phyloP scores from a whole-genome alignment of 2,797 vertebrate genomes.

The Cichlasoma orientale region DNA sequence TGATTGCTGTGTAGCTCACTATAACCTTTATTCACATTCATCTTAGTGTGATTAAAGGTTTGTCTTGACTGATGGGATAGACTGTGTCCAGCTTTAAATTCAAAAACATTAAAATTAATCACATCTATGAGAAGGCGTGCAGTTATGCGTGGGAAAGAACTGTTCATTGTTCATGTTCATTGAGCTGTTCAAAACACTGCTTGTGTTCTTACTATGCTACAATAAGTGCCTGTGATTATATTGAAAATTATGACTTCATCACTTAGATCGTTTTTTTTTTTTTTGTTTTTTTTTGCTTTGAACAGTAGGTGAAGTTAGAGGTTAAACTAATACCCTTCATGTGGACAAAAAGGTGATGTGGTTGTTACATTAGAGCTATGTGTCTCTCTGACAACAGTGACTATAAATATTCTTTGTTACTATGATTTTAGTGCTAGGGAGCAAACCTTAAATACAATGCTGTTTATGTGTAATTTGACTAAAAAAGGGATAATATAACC shows the following conservation, averaged over 20 bases:
- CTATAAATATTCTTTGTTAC: background rate
- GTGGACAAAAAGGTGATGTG: background rate
- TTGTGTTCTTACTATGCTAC: background rate
- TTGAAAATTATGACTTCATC: background rate
- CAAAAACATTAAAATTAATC: background rate
- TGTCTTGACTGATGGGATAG: background rate
- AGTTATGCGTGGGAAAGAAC: background rate
- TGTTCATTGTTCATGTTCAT: background rate
- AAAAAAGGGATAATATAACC: background rate
- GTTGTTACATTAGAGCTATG: background rate
- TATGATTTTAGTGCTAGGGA: background rate
- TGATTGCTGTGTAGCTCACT: conserved; percentile 21
- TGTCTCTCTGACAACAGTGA: background rate
- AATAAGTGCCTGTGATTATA: background rate
- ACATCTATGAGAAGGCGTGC: background rate
- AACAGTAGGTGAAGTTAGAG: background rate
- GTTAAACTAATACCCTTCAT: background rate
- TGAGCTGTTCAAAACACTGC: background rate
- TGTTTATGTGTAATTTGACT: background rate
- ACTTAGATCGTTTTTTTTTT: background rate
- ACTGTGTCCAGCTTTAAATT: background rate
- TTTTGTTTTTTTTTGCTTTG: background rate
- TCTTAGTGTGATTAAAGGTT: background rate
- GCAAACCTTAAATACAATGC: background rate
- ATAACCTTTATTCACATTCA: conserved; percentile 25